Percentiles rank a stretch among this genome's conserved stretches.
These are phyloP conservation scores for Branchipolynoe longqiensis DNA, from an alignment of 2,888 invertebrate genomes.

Conservation along the genomic window DNA sequence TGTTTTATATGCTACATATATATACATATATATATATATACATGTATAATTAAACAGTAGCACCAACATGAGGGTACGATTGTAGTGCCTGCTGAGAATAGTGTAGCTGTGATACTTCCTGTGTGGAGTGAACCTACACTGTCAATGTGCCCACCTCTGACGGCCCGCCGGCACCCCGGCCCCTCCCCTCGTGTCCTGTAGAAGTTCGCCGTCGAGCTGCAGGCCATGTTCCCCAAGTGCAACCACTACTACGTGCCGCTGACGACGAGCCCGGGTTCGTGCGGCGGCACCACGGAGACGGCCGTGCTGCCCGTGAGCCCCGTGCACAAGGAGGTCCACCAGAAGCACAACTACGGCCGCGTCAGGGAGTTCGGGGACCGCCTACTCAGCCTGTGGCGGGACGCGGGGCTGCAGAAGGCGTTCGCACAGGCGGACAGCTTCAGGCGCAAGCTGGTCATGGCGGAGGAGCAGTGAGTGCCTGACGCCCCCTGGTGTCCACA, in stretches of 20 bases:
- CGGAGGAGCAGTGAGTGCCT: conserved; percentile 73
- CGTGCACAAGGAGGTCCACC: conserved; percentile 57
- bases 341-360: conserved; percentile 35
- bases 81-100: too few species aligned
- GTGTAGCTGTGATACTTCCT: too few species aligned
- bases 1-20: too few species aligned
- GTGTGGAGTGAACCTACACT: too few species aligned
- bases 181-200: background rate
- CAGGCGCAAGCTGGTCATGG: conserved; percentile 67
- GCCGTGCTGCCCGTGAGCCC: conserved; percentile 54
- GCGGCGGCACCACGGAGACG: background rate
- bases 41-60: too few species aligned
- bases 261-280: background rate
- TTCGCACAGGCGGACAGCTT: conserved; percentile 69
- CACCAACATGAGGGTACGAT: too few species aligned
- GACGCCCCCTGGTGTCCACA: too few species aligned
- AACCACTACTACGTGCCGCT: conserved; percentile 57
- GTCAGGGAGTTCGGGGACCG: conserved; percentile 65
- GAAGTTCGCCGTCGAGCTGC: conserved; percentile 58
- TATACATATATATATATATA: too few species aligned
- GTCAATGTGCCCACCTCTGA: too few species aligned
- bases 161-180: background rate
- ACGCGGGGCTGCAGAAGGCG: conserved; percentile 71
- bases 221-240: conserved; percentile 38
- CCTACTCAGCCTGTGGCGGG: conserved; percentile 72